Base-by-base conservation (phyloP, 2,888 invertebrate genomes). In the Diadegma fenestrale region DNA sequence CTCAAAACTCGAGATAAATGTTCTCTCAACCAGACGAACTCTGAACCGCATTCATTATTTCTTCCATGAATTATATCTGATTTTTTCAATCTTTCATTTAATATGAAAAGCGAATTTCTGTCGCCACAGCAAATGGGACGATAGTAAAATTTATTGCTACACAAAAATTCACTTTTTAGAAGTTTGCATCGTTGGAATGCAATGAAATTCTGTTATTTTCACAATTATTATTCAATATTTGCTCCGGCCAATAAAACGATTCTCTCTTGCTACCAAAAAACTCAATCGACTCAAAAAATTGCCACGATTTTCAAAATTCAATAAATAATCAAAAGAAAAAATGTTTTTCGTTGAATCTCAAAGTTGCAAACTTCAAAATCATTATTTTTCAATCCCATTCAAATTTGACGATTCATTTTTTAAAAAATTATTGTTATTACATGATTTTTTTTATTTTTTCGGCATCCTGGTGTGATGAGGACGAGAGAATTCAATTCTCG, bases 21-120 rank as follows among this genome's bases (percentile, higher is more conserved):
- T 22, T 58, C 12, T 30, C 30, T 41, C 48, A 14, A 22, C 19
- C 41, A 41, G 43, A 14, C 51, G 12, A 78, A 58, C 79, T 79
- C 73, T 71, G 51, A 80, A 83, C 75, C 83, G n/a, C n/a, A 71
- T 83, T 79, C 79, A 54, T 79, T 79, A 83, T 80, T 71, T 63
- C 51, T 76, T 71, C 17, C 45, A 68, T 45, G 66, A 66, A 45
- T 68, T 17, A 30, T 41, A n/a, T 17, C 0, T n/a, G 26, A 30
- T 68, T 41, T 68, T 68, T 68, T 45, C 3, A 19, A 41, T 12
- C 0, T 68, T 41, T 66, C 8, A 1, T 26, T 26, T 51, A 4
- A 51, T 51, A n/a, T 37, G 8, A 63, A 30, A 14, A 26, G 58
- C 2, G 5, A 48, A 51, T 17, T 51, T 8, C 51, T 19, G 22